These are phyloP conservation scores for Eulemur mongoz DNA, from an alignment of 2,797 vertebrate genomes.

Conservation along the genomic window DNA sequence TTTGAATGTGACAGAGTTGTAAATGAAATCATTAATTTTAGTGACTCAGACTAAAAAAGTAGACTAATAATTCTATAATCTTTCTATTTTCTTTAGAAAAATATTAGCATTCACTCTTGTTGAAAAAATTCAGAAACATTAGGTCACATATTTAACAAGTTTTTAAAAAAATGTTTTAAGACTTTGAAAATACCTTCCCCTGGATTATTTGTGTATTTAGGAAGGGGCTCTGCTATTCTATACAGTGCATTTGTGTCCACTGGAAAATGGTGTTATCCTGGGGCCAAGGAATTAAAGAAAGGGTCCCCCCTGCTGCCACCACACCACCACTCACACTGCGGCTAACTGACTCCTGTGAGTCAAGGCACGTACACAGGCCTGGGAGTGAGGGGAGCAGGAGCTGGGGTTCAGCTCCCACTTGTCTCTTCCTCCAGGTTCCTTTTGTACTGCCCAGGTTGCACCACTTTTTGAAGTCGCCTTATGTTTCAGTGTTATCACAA, in stretches of 20 bases:
- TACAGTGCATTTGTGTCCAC: neutral
- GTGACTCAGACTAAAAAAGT: neutral
- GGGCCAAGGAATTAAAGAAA: neutral
- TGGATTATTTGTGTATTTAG: slow-evolving; percentile 26
- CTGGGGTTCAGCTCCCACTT: neutral
- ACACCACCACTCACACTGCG: neutral
- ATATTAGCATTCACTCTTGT: neutral
- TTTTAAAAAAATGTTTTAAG: neutral
- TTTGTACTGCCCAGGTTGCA: neutral
- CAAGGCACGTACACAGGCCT: neutral
- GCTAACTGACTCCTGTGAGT: neutral
- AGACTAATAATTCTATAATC: neutral
- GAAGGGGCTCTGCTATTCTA: neutral
- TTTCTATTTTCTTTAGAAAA: slow-evolving; percentile 6
- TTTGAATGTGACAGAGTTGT: neutral
- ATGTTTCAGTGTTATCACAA: neutral
- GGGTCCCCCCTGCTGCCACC: neutral
- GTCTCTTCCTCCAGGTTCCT: neutral
- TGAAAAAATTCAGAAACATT: slow-evolving; percentile 13
- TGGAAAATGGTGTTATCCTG: slow-evolving; percentile 20
- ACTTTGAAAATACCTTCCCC: neutral
- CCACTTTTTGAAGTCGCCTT: neutral
- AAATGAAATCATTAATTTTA: slow-evolving; percentile 41
- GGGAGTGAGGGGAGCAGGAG: neutral
- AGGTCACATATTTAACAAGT: slow-evolving; percentile 6